Percentiles rank a stretch among this genome's conserved stretches.
Evolutionary conservation across 1,140 invertebrate species (phyloP).

Genomic region (Meloidogyne hapla): DNA sequence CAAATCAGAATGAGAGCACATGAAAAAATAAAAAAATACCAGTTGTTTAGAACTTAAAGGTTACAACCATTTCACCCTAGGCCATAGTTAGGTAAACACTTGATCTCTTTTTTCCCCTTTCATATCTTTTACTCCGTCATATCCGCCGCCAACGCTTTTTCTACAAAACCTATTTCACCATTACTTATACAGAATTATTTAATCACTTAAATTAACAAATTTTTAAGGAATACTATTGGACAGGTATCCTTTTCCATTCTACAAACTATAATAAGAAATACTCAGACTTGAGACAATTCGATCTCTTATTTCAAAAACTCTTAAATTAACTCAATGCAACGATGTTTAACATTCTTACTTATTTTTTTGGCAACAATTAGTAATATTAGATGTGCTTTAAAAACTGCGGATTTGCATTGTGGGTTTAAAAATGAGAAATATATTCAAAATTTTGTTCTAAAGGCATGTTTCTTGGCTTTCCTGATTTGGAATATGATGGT

Average conservation of each 20-base stretch:
- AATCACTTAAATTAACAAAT: neutral
- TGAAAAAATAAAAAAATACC: too few relatives aligned
- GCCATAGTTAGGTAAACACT: neutral
- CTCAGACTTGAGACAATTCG: neutral
- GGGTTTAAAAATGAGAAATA: neutral
- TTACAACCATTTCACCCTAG: too few relatives aligned
- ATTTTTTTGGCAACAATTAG: neutral
- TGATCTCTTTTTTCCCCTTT: neutral
- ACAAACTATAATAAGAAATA: too few relatives aligned
- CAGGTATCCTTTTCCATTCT: neutral
- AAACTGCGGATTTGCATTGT: constrained; percentile 37
- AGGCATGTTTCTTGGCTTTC: constrained; percentile 64
- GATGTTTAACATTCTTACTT: neutral
- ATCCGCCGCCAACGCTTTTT: neutral
- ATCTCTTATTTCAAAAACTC: neutral
- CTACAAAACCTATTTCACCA: neutral
- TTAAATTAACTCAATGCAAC: neutral
- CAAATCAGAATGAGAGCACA: too few relatives aligned
- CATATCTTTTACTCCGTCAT: neutral
- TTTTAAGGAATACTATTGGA: neutral
- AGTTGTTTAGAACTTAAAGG: too few relatives aligned
- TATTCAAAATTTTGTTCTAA: constrained; percentile 67
- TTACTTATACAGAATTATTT: neutral
- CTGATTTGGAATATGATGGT: constrained; percentile 63
- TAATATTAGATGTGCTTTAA: neutral